Conservation (phyloP, 2,888 invertebrate genomes). For the Ochlodes sylvanus region DNA sequence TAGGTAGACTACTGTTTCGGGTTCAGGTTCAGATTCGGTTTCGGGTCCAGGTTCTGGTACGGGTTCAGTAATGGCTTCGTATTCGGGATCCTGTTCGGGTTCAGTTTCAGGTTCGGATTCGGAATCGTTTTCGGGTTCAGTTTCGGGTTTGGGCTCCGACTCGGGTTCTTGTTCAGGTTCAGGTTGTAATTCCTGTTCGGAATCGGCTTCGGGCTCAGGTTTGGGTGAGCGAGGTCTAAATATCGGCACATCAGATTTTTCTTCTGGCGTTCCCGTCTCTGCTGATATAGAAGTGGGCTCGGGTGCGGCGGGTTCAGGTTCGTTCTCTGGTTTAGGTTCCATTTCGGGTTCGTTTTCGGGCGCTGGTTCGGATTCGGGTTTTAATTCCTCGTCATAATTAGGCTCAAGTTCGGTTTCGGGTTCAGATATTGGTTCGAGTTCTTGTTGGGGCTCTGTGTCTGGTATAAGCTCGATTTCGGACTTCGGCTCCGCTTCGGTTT, state of each 20-base stretch:
- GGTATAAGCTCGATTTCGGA: too few species aligned
- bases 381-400: constrained; percentile 2
- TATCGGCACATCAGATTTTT: neutral
- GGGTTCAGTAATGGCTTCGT: neutral
- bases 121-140: neutral
- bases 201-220: neutral
- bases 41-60: constrained; percentile 10
- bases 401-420: neutral
- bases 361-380: constrained; percentile 2
- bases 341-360: neutral
- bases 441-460: too few species aligned
- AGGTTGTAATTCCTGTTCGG: neutral
- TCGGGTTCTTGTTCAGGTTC: neutral
- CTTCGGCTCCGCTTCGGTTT: constrained; percentile 2
- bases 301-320: neutral
- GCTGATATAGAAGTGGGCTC: too few species aligned
- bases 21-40: constrained; percentile 5
- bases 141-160: neutral
- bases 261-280: neutral
- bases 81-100: neutral
- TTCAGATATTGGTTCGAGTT: too few species aligned
- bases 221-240: neutral
- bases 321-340: constrained; percentile 1
- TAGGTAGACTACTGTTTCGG: constrained; percentile 10
- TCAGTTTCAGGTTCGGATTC: neutral